Conservation (phyloP, 2,797 vertebrate genomes). For the Cetoscarus ocellatus region DNA sequence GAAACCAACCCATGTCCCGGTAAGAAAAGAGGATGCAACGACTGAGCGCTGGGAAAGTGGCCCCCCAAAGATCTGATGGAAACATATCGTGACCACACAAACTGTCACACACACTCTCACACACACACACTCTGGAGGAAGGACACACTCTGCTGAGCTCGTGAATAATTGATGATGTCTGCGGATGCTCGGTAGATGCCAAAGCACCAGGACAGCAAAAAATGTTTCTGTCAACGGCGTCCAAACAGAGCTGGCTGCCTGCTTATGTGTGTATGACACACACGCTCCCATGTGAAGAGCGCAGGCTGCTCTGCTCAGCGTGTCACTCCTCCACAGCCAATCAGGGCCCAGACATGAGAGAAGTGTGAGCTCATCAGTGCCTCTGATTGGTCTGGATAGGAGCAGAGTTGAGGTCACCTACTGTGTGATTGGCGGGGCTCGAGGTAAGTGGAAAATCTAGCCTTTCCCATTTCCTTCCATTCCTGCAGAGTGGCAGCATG, state of each 20-base stretch:
- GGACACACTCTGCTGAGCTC: slow-evolving; percentile 58
- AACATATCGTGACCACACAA: slow-evolving; percentile 62
- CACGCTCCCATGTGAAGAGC: slow-evolving; percentile 83
- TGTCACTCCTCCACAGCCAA: slow-evolving; percentile 84
- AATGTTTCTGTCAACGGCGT: slow-evolving; percentile 86
- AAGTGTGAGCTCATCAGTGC: slow-evolving; percentile 74
- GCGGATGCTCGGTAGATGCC: slow-evolving; percentile 70
- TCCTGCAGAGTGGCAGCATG: slow-evolving; percentile 59
- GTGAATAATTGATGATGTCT: slow-evolving; percentile 89
- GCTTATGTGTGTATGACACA: slow-evolving; percentile 74
- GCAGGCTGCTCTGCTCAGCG: slow-evolving; percentile 76
- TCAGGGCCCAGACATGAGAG: slow-evolving; percentile 64
- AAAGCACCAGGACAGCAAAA: slow-evolving; percentile 85
- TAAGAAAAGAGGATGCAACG: slow-evolving; percentile 27
- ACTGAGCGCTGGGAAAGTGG: slow-evolving; percentile 30
- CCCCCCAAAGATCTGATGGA: slow-evolving; percentile 50
- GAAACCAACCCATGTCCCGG: slow-evolving; percentile 34
- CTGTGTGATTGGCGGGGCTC: slow-evolving; percentile 84
- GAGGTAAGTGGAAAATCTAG: slow-evolving; percentile 66
- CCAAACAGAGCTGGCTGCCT: slow-evolving; percentile 87
- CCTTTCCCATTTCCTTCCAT: slow-evolving; percentile 57
- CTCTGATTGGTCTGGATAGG: slow-evolving; percentile 83
- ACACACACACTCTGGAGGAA: slow-evolving; percentile 18
- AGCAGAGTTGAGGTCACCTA: slow-evolving; percentile 69
- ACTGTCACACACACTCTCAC: slow-evolving; percentile 23